Base-by-base conservation (phyloP, 2,113 vertebrate genomes). In the Rhinoderma darwinii region DNA sequence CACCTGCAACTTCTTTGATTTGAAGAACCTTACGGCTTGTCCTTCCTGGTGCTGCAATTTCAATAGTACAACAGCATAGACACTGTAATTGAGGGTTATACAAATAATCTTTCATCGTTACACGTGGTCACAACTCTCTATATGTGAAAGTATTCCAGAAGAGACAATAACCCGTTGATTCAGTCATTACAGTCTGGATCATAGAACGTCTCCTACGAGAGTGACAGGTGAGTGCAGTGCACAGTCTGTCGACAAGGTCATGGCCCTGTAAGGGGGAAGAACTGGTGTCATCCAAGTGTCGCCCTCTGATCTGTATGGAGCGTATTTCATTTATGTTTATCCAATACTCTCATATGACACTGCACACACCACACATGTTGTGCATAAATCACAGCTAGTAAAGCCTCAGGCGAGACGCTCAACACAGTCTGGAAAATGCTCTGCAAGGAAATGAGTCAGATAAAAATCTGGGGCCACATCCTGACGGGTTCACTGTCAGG, bases 311-410 rank as follows among this genome's bases (percentile, higher is more conserved):
- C 30, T 37, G 12, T 61, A 50, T 30, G 51, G 30, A 43, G 44
- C 68, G 51, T 68, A 66, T 85, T 43, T 79, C 20, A 79, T 86
- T 86, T 72, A 54, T 86, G 84, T 70, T 86, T 79, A 37, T 72
- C 68, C 43, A n/a, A 56, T 15, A 15, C 32, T 80, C 77, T 80
- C 77, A 37, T 54, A 56, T 80, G 32, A 74, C 82, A 66, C 27
- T 17, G 30, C 56, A 18, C 56, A 44, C 73, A 50, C 39, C 72
- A 37, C 84, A 86, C 75, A 79, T 86, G 84, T 86, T 72, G 30
- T 20, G 37, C 61, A 86, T 86, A 86, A 86, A 86, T 86, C 84
- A 86, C 35, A 20, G 44, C 41, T 80, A 30, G 47, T 80, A 86
- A 86, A 79, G 32, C 75, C 61, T 70, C 22, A 25, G 43, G 72